Evolutionary conservation across 1,140 invertebrate species (phyloP).

Genomic region (Micrasema longulum): DNA sequence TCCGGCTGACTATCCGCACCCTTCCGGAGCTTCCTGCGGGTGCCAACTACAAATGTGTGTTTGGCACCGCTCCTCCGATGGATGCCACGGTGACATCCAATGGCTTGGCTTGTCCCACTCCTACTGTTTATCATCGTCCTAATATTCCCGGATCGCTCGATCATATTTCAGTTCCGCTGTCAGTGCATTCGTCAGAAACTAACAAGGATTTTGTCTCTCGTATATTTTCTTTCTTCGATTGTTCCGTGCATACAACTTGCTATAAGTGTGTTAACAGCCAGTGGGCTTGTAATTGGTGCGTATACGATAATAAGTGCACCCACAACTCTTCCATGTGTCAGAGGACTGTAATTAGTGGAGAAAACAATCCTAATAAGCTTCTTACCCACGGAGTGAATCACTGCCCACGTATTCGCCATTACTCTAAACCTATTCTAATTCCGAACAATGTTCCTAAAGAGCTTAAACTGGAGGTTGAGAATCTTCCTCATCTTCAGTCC

Average conservation of each 20-base stretch:
- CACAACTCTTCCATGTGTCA: slow-evolving; percentile 87
- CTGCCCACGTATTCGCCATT: slow-evolving; percentile 83
- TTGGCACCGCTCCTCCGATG: slow-evolving; percentile 86
- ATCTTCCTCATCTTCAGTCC: slow-evolving; percentile 87
- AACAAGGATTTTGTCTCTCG: slow-evolving; percentile 95
- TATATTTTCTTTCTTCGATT: slow-evolving; percentile 95
- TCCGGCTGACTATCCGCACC: slow-evolving; percentile 89
- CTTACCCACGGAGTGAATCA: slow-evolving; percentile 79
- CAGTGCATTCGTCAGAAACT: slow-evolving; percentile 92
- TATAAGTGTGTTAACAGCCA: slow-evolving; percentile 87
- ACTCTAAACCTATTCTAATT: slow-evolving; percentile 77
- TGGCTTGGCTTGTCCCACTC: slow-evolving; percentile 88
- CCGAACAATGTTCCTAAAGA: slow-evolving; percentile 91
- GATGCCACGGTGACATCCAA: slow-evolving; percentile 84
- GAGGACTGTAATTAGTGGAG: slow-evolving; percentile 84
- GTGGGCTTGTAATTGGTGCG: slow-evolving; percentile 96
- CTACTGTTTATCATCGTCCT: slow-evolving; percentile 80
- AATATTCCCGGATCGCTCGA: slow-evolving; percentile 84
- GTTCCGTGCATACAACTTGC: slow-evolving; percentile 88
- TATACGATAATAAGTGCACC: slow-evolving; percentile 94
- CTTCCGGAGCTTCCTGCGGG: slow-evolving; percentile 88
- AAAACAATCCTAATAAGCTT: slow-evolving; percentile 81
- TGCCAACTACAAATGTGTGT: slow-evolving; percentile 94
- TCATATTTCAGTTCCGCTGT: slow-evolving; percentile 91
- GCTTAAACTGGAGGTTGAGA: slow-evolving; percentile 89